Conservation (phyloP, 1,140 invertebrate species). For the Pogonomyrmex californicus region DNA sequence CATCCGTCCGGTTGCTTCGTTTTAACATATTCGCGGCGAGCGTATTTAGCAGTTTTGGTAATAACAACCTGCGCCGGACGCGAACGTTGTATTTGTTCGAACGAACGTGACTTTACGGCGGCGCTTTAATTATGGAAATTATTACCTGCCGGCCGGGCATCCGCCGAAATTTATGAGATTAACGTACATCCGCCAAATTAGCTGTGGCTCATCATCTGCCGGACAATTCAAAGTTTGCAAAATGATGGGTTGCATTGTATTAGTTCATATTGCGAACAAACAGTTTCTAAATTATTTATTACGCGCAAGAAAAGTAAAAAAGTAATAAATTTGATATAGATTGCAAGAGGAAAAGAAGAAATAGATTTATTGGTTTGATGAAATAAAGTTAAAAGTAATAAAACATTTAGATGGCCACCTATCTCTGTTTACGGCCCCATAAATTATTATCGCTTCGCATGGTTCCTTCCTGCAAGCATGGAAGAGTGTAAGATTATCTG, state of each 20-base stretch:
- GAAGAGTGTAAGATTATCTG: not conserved
- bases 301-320: not conserved
- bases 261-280: not conserved
- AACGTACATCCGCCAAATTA: conserved; percentile 44
- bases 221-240: conserved; percentile 5
- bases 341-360: not conserved
- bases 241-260: not conserved
- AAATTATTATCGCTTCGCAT: conserved; percentile 25
- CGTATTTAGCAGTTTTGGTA: conserved; percentile 39
- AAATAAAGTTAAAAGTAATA: not conserved
- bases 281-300: not conserved
- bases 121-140: conserved; percentile 48
- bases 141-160: conserved; percentile 17
- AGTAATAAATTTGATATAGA: not conserved
- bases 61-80: conserved; percentile 15
- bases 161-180: conserved; percentile 46
- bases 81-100: conserved; percentile 28
- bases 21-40: conserved; percentile 17
- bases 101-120: conserved; percentile 27
- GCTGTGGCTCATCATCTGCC: not conserved
- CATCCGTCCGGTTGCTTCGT: not conserved
- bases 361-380: not conserved
- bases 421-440: not conserved
- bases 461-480: not conserved
- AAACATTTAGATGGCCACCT: not conserved